A percentile compares a stretch with the other conserved stretches of the same genome.
Evolutionary conservation across 2,888 invertebrate species (phyloP).

Genomic region (Conops quadrifasciatus): DNA sequence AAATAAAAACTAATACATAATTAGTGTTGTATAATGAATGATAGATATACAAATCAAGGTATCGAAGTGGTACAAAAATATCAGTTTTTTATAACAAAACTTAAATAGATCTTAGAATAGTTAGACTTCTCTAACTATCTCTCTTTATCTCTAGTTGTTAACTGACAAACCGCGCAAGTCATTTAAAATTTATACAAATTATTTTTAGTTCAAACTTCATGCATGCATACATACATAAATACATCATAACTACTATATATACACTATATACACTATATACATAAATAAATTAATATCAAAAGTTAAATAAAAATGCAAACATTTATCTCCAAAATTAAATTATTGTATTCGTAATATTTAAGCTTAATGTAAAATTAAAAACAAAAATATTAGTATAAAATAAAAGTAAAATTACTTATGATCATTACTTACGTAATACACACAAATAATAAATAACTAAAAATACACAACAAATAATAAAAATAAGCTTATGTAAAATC

Average conservation of each 20-base stretch:
- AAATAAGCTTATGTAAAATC: slow-evolving; percentile 14
- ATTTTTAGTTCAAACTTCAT: slow-evolving; percentile 19
- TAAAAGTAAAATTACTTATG: slow-evolving; percentile 37
- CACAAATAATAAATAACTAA: background rate
- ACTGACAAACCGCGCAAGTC: slow-evolving; percentile 10
- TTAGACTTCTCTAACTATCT: slow-evolving; percentile 13
- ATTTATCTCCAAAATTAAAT: slow-evolving; percentile 45
- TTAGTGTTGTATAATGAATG: too few species aligned
- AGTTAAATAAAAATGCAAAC: slow-evolving; percentile 40
- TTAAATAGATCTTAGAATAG: background rate
- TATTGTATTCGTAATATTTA: slow-evolving; percentile 36
- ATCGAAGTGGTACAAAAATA: background rate
- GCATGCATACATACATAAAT: background rate
- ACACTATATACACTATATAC: slow-evolving; percentile 20
- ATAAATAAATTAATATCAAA: slow-evolving; percentile 37
- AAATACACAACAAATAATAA: background rate
- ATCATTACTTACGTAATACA: background rate
- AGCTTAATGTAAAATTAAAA: slow-evolving; percentile 37
- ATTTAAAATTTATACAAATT: slow-evolving; percentile 17
- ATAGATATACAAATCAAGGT: too few species aligned
- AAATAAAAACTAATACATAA: too few species aligned
- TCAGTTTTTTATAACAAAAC: background rate
- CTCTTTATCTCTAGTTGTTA: slow-evolving; percentile 12
- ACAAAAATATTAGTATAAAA: slow-evolving; percentile 46
- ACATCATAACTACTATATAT: too few species aligned